phyloP scores from a whole-genome alignment of 2,888 invertebrate species.

The Protophormia terraenovae region DNA sequence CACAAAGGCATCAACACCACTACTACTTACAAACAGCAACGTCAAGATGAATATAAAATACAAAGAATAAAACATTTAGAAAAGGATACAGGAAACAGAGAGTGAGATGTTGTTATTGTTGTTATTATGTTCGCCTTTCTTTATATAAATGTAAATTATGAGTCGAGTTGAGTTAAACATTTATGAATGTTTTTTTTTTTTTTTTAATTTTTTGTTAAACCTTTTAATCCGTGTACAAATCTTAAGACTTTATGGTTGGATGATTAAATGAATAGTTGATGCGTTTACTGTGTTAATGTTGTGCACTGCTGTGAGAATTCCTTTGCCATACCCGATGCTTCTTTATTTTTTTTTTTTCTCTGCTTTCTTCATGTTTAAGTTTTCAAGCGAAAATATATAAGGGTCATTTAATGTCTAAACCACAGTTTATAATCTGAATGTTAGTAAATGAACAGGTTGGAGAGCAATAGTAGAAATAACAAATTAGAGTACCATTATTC shows the following conservation, averaged over 20 bases:
- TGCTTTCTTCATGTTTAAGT: background rate
- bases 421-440: constrained; percentile 17
- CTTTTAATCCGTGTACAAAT: constrained; percentile 45
- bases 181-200: constrained; percentile 26
- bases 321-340: background rate
- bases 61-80: background rate
- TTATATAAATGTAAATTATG: constrained; percentile 38
- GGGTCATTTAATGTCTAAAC: constrained; percentile 57
- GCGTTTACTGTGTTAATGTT: constrained; percentile 27
- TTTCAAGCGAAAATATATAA: constrained; percentile 30
- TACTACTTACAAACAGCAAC: background rate
- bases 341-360: no score
- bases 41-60: background rate
- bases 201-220: constrained; percentile 10
- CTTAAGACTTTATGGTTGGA: constrained; percentile 45
- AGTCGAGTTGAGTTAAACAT: constrained; percentile 37
- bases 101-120: background rate
- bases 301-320: background rate
- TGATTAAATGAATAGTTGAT: constrained; percentile 41
- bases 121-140: background rate
- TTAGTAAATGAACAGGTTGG: background rate
- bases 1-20: background rate
- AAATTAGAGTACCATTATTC: no score
- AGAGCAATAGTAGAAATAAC: background rate
- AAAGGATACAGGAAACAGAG: background rate